Base-by-base conservation (phyloP, 2,888 invertebrate species). In the Idaea dimidiata region DNA sequence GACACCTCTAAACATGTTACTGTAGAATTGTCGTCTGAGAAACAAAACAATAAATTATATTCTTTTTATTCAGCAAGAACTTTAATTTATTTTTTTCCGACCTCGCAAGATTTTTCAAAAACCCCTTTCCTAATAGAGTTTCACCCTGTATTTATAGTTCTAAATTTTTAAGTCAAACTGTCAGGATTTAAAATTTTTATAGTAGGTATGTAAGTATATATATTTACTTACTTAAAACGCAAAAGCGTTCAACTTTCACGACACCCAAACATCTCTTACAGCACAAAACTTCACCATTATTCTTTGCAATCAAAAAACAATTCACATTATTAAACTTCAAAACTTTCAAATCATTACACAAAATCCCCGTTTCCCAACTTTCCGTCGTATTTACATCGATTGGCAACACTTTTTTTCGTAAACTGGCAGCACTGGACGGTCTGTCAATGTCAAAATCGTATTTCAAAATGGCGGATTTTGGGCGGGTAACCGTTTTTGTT, bases 291-390 rank as follows among this genome's bases (percentile, higher is more conserved):
- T 90, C 89, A 0, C 92, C 91, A 60, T 79, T 77, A 68, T 88
- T 89, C 68, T 84, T 89, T 0, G 84, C 89, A 17, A 91, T 74
- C 67, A 92, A 82, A 80, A 81, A 88, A 69, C 76, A 73, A 70
- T 87, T 83, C 1, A 71, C 67, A 66, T 79, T 79, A 58, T 81
- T 74, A 57, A 81, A 66, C 54, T 72, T 75, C 65, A 87, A 74
- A 17, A 90, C 78, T 79, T 88, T 89, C 64, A 92, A 81, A 76
- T 88, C 86, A 33, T 70, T 74, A 66, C 90, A 92, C 16, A 86
- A 69, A 0, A 88, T 62, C 0, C 83, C 84, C 66, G 64, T 80
- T 59, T 87, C 87, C 86, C 88, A 89, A 68, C 70, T 77, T 66
- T 78, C 75, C 16, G 69, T 65, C 17, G 67, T 63, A 69, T 70